Evolutionary conservation across 2,113 vertebrate genomes (phyloP).

Genomic region (Protobothrops mucrosquamatus): DNA sequence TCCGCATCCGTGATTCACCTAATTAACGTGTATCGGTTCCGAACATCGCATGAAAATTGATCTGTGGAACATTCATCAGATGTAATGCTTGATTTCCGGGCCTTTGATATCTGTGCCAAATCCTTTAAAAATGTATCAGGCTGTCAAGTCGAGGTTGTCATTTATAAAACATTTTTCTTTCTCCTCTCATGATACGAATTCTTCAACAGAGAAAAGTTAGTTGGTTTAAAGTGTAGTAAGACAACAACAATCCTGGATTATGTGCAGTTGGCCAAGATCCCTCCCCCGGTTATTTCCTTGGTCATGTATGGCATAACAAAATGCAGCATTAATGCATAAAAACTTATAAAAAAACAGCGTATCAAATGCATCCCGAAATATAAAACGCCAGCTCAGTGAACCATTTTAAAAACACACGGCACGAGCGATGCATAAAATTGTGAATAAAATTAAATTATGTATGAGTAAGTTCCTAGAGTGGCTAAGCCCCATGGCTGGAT

Average conservation of each 20-base stretch:
- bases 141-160: neutral
- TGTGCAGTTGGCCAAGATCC: neutral
- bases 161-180: neutral
- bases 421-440: neutral
- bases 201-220: neutral
- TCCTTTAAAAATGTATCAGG: neutral
- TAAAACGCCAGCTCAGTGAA: neutral
- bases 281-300: too few species aligned
- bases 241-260: neutral
- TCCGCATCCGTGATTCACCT: neutral
- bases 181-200: neutral
- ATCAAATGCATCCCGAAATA: too few species aligned
- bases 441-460: neutral
- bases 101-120: neutral
- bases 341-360: too few species aligned
- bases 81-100: neutral
- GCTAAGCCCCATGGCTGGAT: neutral
- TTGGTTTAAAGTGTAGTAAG: neutral
- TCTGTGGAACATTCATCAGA: neutral
- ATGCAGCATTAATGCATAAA: too few species aligned
- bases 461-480: too few species aligned
- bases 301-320: too few species aligned
- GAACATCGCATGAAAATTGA: neutral
- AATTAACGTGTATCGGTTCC: slow-evolving; percentile 20
- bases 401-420: too few species aligned